Base-by-base conservation (phyloP, 23 tunicate species). In the Corella eumyota region DNA sequence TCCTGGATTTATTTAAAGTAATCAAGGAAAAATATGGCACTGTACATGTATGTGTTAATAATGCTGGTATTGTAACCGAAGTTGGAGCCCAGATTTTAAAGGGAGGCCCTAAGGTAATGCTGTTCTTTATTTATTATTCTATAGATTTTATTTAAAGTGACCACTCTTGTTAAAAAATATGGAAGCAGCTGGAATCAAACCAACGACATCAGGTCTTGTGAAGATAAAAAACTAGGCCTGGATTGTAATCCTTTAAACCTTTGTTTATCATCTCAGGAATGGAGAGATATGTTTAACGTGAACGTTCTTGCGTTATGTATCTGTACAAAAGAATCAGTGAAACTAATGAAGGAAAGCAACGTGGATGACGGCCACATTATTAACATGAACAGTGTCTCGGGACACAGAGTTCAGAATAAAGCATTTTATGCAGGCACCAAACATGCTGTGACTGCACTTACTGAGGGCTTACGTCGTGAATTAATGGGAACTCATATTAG, bases 351-450 rank as follows among this genome's bases (percentile, higher is more conserved):
- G 21, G 34, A 65, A 25, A 32, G 49, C 3, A 69, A 65, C 30
- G 72, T 81, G 2, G 79, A 71, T 40, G 90, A 72, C 29, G 95
- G 95, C 0, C 72, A 85, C 55, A 64, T 85, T 24, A 49, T 87
- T 60, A 87, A 79, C 60, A 79, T 87, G 48, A 87, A 87, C 76
- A 77, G 86, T 36, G 54, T 83, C 61, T 72, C 88, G n/a, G 96
- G 96, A 6, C 88, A 79, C 32, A 32, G 71, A 2, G 66, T 79
- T 32, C 65, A 28, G 7, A 21, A 20, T 23, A 23, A 52, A 6
- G 63, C 71, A 4, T 61, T 72, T 26, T 79, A 79, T 6, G 38
- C 73, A 45, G 73, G 67, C 6, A 79, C 88, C 24, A 79, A 79
- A 53, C 54, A 28, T 62, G 85, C 85, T 25, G 67, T 77, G 0